Base-by-base conservation (phyloP, 2,797 vertebrate genomes). In the Rhincodon typus region DNA sequence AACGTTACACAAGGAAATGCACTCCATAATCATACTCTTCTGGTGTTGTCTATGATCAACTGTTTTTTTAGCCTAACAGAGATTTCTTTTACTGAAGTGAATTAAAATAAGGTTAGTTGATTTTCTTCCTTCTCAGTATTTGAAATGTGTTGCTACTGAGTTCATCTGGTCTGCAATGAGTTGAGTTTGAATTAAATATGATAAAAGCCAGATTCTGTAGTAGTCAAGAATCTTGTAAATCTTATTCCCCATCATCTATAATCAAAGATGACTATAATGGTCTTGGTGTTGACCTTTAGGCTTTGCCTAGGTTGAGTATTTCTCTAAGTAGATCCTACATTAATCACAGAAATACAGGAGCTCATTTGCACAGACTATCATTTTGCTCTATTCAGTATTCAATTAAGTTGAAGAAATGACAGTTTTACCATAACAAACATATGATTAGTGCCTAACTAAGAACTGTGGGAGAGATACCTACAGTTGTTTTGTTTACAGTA, bases 241-340 rank as follows among this genome's bases (percentile, higher is more conserved):
- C 27, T 77, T 34, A 70, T 57, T 95, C 70, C 70, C 94, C 46
- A 72, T 94, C 38, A 72, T 72, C 93, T 94, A 21, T 70, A 57
- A 74, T 95, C 70, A 74, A 72, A 95, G 46, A 69, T 77, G 46
- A 57, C 94, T 27, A 21, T 53, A 74, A 95, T 95, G 34, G 70
- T 57, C 19, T 42, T 82, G 66, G 13, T 90, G 87, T 95, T 96
- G 90, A 53, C 77, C 90, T 70, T 66, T 79, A 82, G 30, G 95
- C 95, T 95, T 96, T 69, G 70, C 88, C 57, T 95, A 42, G 46
- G 10, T 79, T 88, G 66, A 93, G n/a, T 42, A 70, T 69, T 53
- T 95, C 38, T 86, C 70, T 88, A 69, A 88, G 82, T 66, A 15
- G n/a, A 95, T 91, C 46, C 95, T 84, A 53, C 95, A 96, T 96